These are phyloP conservation scores for Helogale parvula DNA, from an alignment of 2,113 vertebrate species.

Conservation along the genomic window DNA sequence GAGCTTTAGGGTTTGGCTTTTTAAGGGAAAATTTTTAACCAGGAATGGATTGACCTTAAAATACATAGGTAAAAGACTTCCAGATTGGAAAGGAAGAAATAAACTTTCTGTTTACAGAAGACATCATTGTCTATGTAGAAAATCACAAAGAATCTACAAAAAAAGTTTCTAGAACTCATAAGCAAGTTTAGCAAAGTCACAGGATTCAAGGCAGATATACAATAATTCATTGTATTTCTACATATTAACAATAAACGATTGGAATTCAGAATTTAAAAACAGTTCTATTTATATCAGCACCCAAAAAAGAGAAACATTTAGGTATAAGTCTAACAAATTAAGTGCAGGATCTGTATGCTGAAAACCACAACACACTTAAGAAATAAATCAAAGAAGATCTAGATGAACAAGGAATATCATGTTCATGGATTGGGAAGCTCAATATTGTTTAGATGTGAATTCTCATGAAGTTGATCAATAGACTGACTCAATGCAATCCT, in stretches of 20 bases:
- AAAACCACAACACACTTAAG: background rate
- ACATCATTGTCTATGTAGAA: background rate
- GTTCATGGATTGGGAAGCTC: background rate
- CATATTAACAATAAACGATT: background rate
- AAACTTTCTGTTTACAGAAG: constrained; percentile 33
- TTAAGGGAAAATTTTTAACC: background rate
- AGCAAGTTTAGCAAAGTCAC: constrained; percentile 11
- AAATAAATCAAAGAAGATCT: background rate
- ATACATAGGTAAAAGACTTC: background rate
- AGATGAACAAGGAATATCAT: background rate
- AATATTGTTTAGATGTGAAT: background rate
- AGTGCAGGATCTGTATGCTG: background rate
- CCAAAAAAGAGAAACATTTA: background rate
- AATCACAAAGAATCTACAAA: background rate
- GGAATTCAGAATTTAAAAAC: background rate
- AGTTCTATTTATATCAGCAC: background rate
- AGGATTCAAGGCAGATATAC: background rate
- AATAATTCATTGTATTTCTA: constrained; percentile 2
- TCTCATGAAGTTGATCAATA: background rate
- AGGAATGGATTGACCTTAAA: constrained; percentile 48
- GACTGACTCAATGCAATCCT: background rate
- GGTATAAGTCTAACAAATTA: background rate
- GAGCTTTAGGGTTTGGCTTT: background rate
- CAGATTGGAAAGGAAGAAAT: background rate
- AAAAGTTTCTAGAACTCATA: background rate